A percentile compares a stretch with the other conserved stretches of the same genome.
Evolutionary conservation across 2,113 vertebrate species (phyloP).

Genomic region (Chaetura pelagica): DNA sequence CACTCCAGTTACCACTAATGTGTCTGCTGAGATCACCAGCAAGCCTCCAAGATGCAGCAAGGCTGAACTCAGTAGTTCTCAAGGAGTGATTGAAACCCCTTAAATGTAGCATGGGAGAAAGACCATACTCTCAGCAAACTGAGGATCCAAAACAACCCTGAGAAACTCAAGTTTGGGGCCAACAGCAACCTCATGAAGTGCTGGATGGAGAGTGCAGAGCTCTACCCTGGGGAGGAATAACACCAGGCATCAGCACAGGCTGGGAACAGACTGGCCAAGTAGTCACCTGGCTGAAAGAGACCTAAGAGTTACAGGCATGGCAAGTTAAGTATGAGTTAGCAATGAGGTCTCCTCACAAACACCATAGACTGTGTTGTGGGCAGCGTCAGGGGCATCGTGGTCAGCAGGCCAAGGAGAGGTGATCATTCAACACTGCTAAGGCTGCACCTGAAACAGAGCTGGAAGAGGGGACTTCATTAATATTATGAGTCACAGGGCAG

Average conservation of each 20-base stretch:
- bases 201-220: background rate
- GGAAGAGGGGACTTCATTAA: background rate
- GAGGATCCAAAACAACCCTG: background rate
- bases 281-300: background rate
- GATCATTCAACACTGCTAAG: background rate
- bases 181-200: background rate
- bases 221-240: background rate
- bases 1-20: background rate
- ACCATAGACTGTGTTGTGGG: rapidly evolving
- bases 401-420: background rate
- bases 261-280: background rate
- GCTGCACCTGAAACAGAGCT: background rate
- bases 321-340: background rate
- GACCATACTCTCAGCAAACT: background rate
- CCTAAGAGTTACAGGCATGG: background rate
- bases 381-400: rapidly evolving
- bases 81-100: background rate
- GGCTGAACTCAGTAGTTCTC: background rate
- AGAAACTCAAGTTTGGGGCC: background rate
- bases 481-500: background rate
- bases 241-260: background rate
- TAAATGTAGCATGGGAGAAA: background rate
- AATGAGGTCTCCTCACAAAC: background rate
- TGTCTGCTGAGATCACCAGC: background rate
- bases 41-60: background rate